Base-by-base conservation (phyloP, 1,140 invertebrate species). In the Mya arenaria region DNA sequence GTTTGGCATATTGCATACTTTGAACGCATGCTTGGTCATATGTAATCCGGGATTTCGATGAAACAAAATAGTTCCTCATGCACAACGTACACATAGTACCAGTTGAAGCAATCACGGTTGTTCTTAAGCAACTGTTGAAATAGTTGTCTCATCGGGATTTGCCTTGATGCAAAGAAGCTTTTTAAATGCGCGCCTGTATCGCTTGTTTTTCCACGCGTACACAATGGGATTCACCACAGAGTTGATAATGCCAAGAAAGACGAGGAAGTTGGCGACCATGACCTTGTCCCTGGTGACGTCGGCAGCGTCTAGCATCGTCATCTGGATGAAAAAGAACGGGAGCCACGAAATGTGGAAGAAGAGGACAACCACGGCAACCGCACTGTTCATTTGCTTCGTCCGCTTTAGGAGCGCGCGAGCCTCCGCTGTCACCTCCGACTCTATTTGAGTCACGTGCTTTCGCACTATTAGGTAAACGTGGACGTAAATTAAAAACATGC, bases 161-260 rank as follows among this genome's bases (percentile, higher is more conserved):
- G n/a, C 55, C 28, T 71, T 75, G 34, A 71, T 44, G 30, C 83
- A 58, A 13, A 85, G 23, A 66, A 85, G 65, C 15, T 87, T 84
- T 66, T 73, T 58, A 32, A 87, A 85, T 3, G 84, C 78, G 15
- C 80, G 56, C 52, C 84, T 72, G 28, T 79, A 85, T 10, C 77
- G 60, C 62, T 82, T 77, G 52, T 87, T 87, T 25, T 85, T 85
- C 84, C 84, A 87, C 4, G 82, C 82, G 68, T 87, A 87, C 10
- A 87, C 82, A 19, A 87, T 48, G 19, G 86, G 86, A 39, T 87
- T 87, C 4, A 84, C 83, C 15, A 78, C 56, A 15, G 84, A 85
- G 63, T 87, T 87, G 17, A 66, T 17, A 34, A 86, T 78, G 32
- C 83, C 85, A 23, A 86, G 79, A 82, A 86, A 87, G 37, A 84